Percentiles rank a stretch among this genome's conserved stretches.
Conservation (phyloP, 2,113 vertebrate genomes). For the Macroglossus sobrinus region DNA sequence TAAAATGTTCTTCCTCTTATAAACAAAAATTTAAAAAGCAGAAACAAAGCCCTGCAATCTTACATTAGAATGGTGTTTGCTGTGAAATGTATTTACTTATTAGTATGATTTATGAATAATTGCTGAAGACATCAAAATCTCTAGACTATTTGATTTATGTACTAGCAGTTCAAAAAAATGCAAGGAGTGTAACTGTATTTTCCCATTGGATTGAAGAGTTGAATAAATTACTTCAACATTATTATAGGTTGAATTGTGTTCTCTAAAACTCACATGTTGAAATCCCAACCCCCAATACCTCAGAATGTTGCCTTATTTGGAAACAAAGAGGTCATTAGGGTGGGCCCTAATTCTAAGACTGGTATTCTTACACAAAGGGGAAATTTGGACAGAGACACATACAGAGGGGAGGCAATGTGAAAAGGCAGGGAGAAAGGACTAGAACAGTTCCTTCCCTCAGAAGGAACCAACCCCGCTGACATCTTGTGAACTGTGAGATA, state of each 20-base stretch:
- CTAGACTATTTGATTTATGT: neutral
- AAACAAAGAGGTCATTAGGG: neutral
- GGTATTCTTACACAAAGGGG: neutral
- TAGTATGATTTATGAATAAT: neutral
- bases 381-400: neutral
- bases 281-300: neutral
- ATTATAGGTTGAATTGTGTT: neutral
- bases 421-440: neutral
- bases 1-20: neutral
- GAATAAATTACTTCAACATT: neutral
- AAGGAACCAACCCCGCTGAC: neutral
- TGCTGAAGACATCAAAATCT: neutral
- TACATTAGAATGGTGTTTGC: neutral
- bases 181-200: neutral
- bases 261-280: neutral
- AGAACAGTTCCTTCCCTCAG: neutral
- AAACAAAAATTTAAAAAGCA: neutral
- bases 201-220: neutral
- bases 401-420: neutral
- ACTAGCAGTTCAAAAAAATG: neutral
- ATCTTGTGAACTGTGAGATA: neutral
- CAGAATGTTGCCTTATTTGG: neutral
- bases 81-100: neutral
- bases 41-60: neutral
- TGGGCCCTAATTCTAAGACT: neutral